Conservation (phyloP, 2,113 vertebrate species). For the Litocranius walleri region DNA sequence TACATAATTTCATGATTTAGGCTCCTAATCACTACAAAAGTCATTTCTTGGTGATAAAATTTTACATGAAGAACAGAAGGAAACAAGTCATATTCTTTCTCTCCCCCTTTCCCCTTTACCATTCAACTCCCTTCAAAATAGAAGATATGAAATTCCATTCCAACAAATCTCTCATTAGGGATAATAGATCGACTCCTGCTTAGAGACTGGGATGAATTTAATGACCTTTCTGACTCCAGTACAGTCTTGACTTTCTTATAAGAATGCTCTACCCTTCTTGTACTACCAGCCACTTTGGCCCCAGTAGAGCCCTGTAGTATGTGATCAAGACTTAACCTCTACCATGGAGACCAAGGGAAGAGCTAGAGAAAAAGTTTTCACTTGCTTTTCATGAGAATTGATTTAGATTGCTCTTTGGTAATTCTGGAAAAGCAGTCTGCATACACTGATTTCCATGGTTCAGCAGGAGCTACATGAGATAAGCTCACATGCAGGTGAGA, state of each 20-base stretch:
- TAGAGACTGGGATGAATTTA: not conserved
- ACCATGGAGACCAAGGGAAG: not conserved
- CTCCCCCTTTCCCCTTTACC: not conserved
- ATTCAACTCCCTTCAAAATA: not conserved
- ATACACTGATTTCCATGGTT: not conserved
- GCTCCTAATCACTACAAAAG: conserved; percentile 14
- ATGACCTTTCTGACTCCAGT: not conserved
- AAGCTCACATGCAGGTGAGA: not conserved
- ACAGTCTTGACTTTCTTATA: not conserved
- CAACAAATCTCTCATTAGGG: not conserved
- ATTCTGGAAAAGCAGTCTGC: not conserved
- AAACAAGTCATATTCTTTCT: not conserved
- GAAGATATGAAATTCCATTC: conserved; percentile 9
- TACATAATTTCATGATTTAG: conserved; percentile 22
- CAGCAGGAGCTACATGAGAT: not conserved
- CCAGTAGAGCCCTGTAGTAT: not conserved
- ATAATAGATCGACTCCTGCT: not conserved
- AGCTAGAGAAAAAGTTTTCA: not conserved
- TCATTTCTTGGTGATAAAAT: conserved; percentile 9
- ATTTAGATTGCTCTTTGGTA: not conserved
- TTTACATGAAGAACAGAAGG: conserved; percentile 6
- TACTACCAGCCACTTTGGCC: not conserved
- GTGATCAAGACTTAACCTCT: not conserved
- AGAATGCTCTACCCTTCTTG: not conserved
- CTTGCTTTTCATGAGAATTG: not conserved